Evolutionary conservation across 2,113 vertebrate genomes (phyloP).

Genomic region (Pelobates fuscus): DNA sequence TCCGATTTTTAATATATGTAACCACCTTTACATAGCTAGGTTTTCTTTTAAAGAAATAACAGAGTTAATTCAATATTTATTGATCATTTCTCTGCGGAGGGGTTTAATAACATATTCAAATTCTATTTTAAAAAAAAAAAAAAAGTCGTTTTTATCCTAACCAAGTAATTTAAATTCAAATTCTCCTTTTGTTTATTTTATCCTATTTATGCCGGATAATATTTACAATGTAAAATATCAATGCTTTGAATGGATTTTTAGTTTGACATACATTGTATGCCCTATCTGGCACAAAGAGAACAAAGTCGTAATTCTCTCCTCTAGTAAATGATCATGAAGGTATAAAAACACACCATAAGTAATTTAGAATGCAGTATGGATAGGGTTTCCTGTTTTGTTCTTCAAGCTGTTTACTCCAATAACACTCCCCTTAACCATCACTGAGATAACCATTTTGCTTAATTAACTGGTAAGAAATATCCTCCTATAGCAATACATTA

Average conservation of each 20-base stretch:
- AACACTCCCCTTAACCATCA: slow-evolving; percentile 25
- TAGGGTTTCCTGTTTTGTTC: slow-evolving; percentile 41
- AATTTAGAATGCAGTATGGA: slow-evolving; percentile 44
- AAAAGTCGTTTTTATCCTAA: not conserved
- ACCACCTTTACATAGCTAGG: too few species aligned
- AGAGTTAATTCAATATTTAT: too few species aligned
- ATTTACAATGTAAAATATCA: not conserved
- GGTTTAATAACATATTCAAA: slow-evolving; percentile 20
- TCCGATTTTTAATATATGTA: too few species aligned
- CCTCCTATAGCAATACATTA: not conserved
- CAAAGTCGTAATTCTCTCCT: not conserved
- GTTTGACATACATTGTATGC: not conserved
- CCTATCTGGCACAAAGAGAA: not conserved
- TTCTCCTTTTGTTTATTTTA: too few species aligned
- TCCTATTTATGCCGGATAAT: not conserved
- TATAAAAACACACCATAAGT: slow-evolving; percentile 23
- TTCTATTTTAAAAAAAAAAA: not conserved
- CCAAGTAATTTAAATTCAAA: too few species aligned
- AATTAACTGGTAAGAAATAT: slow-evolving; percentile 46
- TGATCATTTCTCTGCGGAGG: slow-evolving; percentile 15
- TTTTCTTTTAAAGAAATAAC: too few species aligned
- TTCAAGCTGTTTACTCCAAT: slow-evolving; percentile 7
- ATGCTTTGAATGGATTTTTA: not conserved
- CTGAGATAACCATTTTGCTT: slow-evolving; percentile 28
- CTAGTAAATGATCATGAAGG: slow-evolving; percentile 24